These are phyloP conservation scores for Aspiorhynchus laticeps DNA, from an alignment of 2,113 vertebrate genomes.

Conservation along the genomic window DNA sequence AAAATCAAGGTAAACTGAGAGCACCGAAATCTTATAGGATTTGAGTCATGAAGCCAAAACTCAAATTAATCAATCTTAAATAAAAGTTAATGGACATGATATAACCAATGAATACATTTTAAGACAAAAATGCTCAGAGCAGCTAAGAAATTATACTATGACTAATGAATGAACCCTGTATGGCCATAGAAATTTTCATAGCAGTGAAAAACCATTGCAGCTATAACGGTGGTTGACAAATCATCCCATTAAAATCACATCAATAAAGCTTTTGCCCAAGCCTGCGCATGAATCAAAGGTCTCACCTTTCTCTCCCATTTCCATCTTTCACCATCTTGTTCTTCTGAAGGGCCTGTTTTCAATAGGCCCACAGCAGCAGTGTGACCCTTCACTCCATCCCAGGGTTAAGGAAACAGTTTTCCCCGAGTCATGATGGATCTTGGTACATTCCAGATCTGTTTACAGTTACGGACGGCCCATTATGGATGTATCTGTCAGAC, in stretches of 20 bases:
- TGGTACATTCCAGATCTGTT: slow-evolving; percentile 66
- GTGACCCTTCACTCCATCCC: slow-evolving; percentile 55
- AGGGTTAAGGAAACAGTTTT: slow-evolving; percentile 62
- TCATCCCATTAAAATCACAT: slow-evolving; percentile 56
- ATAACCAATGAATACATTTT: slow-evolving; percentile 25
- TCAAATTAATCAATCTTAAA: not conserved
- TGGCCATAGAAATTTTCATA: slow-evolving; percentile 23
- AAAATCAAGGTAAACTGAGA: not conserved
- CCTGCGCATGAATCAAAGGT: slow-evolving; percentile 44
- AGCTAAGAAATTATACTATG: slow-evolving; percentile 23
- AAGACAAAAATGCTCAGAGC: not conserved
- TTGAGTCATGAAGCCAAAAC: not conserved
- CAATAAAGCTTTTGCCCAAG: slow-evolving; percentile 26
- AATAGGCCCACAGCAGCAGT: slow-evolving; percentile 40
- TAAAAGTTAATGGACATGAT: not conserved
- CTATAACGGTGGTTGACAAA: slow-evolving; percentile 34
- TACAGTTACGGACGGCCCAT: slow-evolving; percentile 38
- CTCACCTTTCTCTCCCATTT: slow-evolving; percentile 34
- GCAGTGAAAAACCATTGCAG: slow-evolving; percentile 18
- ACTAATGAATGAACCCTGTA: slow-evolving; percentile 28
- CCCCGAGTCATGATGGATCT: slow-evolving; percentile 62
- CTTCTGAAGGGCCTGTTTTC: slow-evolving; percentile 63
- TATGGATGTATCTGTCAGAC: slow-evolving; percentile 3
- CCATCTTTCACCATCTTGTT: slow-evolving; percentile 22
- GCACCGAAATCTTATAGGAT: not conserved